Conservation (phyloP, 35 echinoderm and acorn worm species). For the Strongylocentrotus purpuratus region DNA sequence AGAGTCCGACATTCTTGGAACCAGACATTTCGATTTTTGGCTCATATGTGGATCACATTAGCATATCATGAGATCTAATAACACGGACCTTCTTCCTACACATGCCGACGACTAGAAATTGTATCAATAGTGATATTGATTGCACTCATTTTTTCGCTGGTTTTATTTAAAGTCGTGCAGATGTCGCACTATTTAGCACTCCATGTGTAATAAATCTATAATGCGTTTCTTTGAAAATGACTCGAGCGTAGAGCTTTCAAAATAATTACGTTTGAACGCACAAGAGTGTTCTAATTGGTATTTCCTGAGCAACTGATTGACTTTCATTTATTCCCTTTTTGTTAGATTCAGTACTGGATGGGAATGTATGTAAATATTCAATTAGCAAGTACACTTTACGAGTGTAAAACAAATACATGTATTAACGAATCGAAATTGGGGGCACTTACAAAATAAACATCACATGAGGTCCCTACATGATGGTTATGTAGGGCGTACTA, state of each 20-base stretch:
- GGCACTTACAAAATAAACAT: not conserved
- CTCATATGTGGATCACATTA: not conserved
- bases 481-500: not conserved
- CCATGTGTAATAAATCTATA: not conserved
- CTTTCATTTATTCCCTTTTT: not conserved
- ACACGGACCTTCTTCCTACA: not conserved
- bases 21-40: not conserved
- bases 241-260: not conserved
- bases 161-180: not conserved
- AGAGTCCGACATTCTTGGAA: not conserved
- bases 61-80: not conserved
- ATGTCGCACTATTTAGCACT: not conserved
- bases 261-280: not conserved
- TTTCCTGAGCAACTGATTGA: not conserved
- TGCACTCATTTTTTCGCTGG: not conserved
- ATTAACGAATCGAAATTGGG: not conserved
- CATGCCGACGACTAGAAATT: not conserved
- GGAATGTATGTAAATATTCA: not conserved
- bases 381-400: not conserved
- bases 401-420: not conserved
- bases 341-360: not conserved
- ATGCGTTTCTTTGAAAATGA: not conserved
- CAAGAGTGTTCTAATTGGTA: not conserved
- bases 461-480: not conserved
- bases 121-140: not conserved